Base-by-base conservation (phyloP, 2,888 invertebrate species). In the Schizotus pectinicornis region DNA sequence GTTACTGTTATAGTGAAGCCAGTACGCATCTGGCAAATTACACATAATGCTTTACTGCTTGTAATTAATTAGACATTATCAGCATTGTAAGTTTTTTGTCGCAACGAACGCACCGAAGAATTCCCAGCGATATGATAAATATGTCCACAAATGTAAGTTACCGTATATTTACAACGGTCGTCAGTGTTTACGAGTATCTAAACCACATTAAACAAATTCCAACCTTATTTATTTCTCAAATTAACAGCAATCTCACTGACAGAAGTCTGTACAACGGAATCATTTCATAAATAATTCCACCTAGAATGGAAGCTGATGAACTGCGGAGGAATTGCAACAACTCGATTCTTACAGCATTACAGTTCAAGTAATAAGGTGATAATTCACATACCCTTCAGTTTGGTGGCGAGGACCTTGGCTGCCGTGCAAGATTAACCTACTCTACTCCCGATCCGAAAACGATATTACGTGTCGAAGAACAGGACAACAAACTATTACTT, bases 101-200 rank as follows among this genome's bases (percentile, higher is more conserved):
- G 56, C 57, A 47, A 57, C 54, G 59, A 59, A 62, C 56, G 47
- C 58, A 49, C 54, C 59, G 50, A 59, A 62, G 66, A 67, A 69
- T 68, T 62, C 62, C 42, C 62, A 61, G 59, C 67, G 65, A 69
- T 70, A 67, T 69, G 67, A 68, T 70, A 70, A 67, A 71, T 69
- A 71, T 67, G 68, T 68, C 67, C 60, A 64, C 67, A 65, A 65
- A 68, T 66, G 67, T 68, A 69, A 65, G 65, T 69, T 70, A 71
- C 70, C 68, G 72, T 72, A 72, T 67, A 71, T 70, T 70, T 71
- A 71, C 71, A 71, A 70, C 72, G 68, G 72, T 69, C 70, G 61
- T 69, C 68, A 68, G 64, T 70, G 69, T 70, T 72, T 68, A 72
- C 70, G 72, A 70, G 63, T 62, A 63, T 59, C 62, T 65, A 63